Conservation (phyloP, 2,113 vertebrate species). For the Campylomormyrus numenius region DNA sequence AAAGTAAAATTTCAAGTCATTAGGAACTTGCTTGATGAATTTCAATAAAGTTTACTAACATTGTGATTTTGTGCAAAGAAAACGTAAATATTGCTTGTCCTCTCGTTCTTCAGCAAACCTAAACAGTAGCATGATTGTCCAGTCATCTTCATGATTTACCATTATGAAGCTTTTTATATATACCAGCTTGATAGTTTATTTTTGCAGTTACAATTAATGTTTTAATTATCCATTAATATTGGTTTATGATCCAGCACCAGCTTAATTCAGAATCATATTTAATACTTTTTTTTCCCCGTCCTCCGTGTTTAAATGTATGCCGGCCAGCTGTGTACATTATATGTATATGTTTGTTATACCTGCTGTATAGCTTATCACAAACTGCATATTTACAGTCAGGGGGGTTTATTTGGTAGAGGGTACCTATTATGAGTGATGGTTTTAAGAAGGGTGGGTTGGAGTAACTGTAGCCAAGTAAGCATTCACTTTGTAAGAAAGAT, state of each 20-base stretch:
- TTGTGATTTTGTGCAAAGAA: not conserved
- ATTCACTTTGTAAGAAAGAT: conserved; percentile 8
- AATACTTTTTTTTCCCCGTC: not conserved
- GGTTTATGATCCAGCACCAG: not conserved
- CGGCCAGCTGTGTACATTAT: not conserved
- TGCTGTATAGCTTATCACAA: not conserved
- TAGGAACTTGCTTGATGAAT: not conserved
- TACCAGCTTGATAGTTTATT: not conserved
- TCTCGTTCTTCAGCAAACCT: not conserved
- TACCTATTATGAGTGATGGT: not conserved
- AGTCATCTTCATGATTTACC: not conserved
- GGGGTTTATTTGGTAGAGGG: not conserved
- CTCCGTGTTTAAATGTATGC: not conserved
- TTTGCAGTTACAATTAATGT: not conserved
- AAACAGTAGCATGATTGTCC: not conserved
- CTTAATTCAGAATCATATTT: not conserved
- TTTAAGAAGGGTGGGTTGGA: not conserved
- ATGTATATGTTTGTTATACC: not conserved
- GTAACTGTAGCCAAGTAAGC: not conserved
- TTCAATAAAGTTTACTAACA: conserved; percentile 1
- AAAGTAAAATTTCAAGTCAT: not conserved
- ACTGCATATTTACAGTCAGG: not conserved
- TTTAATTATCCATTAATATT: not conserved
- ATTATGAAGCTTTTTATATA: not conserved
- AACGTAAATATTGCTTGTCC: not conserved